Evolutionary conservation across 2,888 invertebrate species (phyloP), one percentile per base, ranked within the genome.

Genomic region (Harpagoxenus sublaevis): DNA sequence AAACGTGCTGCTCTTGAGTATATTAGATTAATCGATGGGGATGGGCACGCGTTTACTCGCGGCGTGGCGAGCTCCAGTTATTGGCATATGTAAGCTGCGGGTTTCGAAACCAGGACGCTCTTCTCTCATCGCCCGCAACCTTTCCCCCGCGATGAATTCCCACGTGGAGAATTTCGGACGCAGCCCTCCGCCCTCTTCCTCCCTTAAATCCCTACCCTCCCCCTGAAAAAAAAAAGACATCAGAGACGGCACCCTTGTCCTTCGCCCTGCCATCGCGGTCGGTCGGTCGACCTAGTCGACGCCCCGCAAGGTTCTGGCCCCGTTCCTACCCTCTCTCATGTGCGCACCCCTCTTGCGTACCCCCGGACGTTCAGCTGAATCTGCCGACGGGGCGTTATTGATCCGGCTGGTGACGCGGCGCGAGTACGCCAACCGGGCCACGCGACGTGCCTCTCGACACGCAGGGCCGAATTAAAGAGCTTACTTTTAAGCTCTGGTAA

Each of bases 391-490:
- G 39, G 28, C 83, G 86, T 90, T 90, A 90, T 90, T 89, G 90
- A 90, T 90, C 91, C 86, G 86, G 66, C 82, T 88, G 91, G 86
- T 84, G 78, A 84, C 84, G 60, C 48, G 78, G 74, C 75, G 83
- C 78, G 83, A 83, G 82, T 88, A 89, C 88, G 87, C 90, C 79
- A 92, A 92, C 88, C 89, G 91, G 92, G 92, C 88, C 91, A 92
- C 86, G 88, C 90, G 88, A 73, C 45, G 74, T 81, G 48, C 35
- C 48, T 81, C 79, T 70, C 60, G 48, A 70, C 3, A 28, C 5
- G 45, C 78, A 78, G 70, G 70, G 55, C 55, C 60, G 60, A 73
- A 28, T 60, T 79, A 31, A 45, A 31, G 45, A 71, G 45, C 57
- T 60, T 10, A 18, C 35, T 48, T 12, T 28, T 31, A 31, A 78